phyloP scores from a whole-genome alignment of 2,113 vertebrate genomes.

The Brachyhypopomus occidentalis region DNA sequence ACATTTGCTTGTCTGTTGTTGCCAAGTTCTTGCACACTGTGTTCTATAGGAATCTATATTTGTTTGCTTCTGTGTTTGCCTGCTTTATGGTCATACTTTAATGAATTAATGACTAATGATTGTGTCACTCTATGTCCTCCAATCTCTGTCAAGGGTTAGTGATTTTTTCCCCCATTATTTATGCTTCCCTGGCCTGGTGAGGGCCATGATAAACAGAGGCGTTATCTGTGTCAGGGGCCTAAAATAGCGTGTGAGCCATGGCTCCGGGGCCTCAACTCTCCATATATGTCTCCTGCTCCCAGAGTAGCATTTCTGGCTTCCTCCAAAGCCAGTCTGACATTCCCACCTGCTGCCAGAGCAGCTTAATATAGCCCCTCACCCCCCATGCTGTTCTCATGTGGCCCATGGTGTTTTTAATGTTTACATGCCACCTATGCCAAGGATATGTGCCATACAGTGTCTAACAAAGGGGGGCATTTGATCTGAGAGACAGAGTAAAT shows the following conservation, averaged over 20 bases:
- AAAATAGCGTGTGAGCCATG: slow-evolving; percentile 84
- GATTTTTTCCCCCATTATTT: slow-evolving; percentile 51
- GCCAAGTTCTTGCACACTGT: neutral
- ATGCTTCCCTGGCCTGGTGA: slow-evolving; percentile 68
- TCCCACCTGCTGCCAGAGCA: slow-evolving; percentile 69
- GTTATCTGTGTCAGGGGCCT: slow-evolving; percentile 77
- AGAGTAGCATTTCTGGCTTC: slow-evolving; percentile 55
- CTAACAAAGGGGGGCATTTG: slow-evolving; percentile 9
- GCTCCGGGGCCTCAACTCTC: slow-evolving; percentile 65
- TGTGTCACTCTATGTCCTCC: neutral
- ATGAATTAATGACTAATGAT: neutral
- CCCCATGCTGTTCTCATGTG: slow-evolving; percentile 55
- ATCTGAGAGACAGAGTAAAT: neutral
- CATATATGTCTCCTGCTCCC: slow-evolving; percentile 79
- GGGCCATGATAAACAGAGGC: slow-evolving; percentile 83
- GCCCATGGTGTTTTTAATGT: slow-evolving; percentile 46
- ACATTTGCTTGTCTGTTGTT: neutral
- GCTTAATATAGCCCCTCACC: slow-evolving; percentile 71
- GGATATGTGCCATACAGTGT: neutral
- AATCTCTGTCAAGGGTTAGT: neutral
- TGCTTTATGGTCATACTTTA: neutral
- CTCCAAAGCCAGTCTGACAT: slow-evolving; percentile 54
- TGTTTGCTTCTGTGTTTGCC: neutral
- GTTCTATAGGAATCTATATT: neutral
- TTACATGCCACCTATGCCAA: slow-evolving; percentile 41